Percentiles rank a stretch among this genome's conserved stretches.
These are phyloP conservation scores for Paedocypris micromegethes DNA, from an alignment of 2,797 vertebrate species.

Conservation along the genomic window DNA sequence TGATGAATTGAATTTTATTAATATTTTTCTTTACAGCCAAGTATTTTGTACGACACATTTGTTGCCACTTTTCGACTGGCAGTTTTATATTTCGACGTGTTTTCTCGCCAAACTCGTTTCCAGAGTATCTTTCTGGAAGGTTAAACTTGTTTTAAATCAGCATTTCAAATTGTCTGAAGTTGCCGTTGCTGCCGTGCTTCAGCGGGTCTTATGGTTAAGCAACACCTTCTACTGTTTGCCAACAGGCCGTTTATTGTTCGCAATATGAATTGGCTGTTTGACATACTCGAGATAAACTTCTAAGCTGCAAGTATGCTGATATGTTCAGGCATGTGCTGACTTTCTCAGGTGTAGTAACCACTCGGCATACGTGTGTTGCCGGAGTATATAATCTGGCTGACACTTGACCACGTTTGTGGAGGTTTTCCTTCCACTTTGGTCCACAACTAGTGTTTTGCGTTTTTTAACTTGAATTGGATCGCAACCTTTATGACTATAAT, in stretches of 20 bases:
- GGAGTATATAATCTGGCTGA: neutral
- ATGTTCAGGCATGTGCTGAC: constrained; percentile 24
- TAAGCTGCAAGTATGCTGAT: constrained; percentile 20
- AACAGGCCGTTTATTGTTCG: neutral
- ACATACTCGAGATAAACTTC: neutral
- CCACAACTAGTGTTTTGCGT: neutral
- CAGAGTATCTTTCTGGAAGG: too few relatives aligned
- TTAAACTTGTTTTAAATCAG: neutral
- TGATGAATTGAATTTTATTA: too few relatives aligned
- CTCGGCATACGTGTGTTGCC: neutral
- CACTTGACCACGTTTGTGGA: too few relatives aligned
- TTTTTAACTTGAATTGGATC: too few relatives aligned
- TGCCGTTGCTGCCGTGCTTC: neutral
- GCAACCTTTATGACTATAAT: too few relatives aligned
- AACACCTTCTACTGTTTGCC: neutral
- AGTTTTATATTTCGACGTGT: too few relatives aligned
- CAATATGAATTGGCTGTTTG: constrained; percentile 1
- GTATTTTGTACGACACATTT: too few relatives aligned
- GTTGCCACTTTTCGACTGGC: too few relatives aligned
- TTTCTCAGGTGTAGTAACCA: neutral
- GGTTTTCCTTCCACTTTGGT: too few relatives aligned
- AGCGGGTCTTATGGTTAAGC: neutral
- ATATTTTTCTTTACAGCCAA: too few relatives aligned
- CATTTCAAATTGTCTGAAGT: neutral
- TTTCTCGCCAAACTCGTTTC: too few relatives aligned